Base-by-base conservation (phyloP, 92 coral and sea anemone species). In the Scolanthus callimorphus region DNA sequence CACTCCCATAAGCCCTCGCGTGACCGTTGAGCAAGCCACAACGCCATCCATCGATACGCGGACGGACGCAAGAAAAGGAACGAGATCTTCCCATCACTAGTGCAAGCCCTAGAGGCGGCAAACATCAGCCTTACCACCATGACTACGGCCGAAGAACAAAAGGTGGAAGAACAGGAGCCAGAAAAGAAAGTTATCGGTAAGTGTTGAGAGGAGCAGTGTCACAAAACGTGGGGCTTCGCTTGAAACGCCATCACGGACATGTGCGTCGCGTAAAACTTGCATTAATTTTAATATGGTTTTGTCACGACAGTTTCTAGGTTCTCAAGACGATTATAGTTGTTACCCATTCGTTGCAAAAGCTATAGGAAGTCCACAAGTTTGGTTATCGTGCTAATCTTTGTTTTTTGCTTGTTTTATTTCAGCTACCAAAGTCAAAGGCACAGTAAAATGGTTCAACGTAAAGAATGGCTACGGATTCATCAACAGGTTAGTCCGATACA, bases 361-460 rank as follows among this genome's bases (percentile, higher is more conserved):
- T 41, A 31, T 39, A 47, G 44, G 22, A 31, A n/a, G 28, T 31
- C 20, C 6, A 21, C 4, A 19, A 6, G 17, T 20, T 46, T 4
- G 12, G 4, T 21, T 6, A 19, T 19, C 22, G 28, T 47, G 49
- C 27, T 37, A n/a, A 13, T 20, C n/a, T 43, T n/a, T 67, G 31
- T 38, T 25, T 11, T 52, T 31, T 51, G 31, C 1, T 50, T 27
- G 54, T 17, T 63, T 62, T 62, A 44, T 61, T 39, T 29, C 61
- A 87, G 95, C 95, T 57, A 87, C 79, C 69, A 80, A 78, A 88
- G 90, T 88, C 57, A 84, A 90, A 70, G 98, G 98, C 49, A 84
- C 82, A 26, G 98, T 92, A 79, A 92, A 92, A 60, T 92, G 98
- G 98, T 92, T 92, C 77, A 92, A 88, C 79, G 95, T 89, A 47